A percentile compares a stretch with the other conserved stretches of the same genome.
Conservation (phyloP, 2,113 vertebrate genomes). For the Petrocephalus zakoni region DNA sequence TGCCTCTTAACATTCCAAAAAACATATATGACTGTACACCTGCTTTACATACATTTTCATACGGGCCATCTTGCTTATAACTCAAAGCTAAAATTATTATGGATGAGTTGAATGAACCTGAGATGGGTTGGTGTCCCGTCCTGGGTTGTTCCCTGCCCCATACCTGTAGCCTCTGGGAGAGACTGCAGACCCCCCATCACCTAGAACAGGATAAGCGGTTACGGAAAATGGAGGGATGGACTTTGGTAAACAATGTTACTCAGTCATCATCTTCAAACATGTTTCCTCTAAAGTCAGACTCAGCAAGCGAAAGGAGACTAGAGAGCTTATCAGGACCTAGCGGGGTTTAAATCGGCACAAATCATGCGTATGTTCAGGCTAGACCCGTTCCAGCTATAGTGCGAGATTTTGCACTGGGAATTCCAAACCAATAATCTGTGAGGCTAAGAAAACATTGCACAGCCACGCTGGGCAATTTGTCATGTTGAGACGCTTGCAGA, state of each 20-base stretch:
- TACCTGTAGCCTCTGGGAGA: no score
- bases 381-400: background rate
- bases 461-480: background rate
- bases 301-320: background rate
- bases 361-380: background rate
- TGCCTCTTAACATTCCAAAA: background rate
- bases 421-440: background rate
- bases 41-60: background rate
- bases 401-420: background rate
- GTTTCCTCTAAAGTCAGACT: background rate
- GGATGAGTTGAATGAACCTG: background rate
- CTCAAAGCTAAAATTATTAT: background rate
- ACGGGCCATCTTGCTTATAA: background rate
- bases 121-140: no score
- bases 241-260: background rate
- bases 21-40: background rate
- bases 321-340: background rate
- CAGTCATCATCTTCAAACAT: background rate
- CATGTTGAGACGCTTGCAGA: background rate
- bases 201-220: no score
- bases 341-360: background rate
- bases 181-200: no score
- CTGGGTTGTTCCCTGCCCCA: no score
- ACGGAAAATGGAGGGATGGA: no score
- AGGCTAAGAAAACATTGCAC: background rate